A percentile compares a stretch with the other conserved stretches of the same genome.
These are phyloP conservation scores for Sterna hirundo DNA, from an alignment of 2,113 vertebrate species.

Conservation along the genomic window DNA sequence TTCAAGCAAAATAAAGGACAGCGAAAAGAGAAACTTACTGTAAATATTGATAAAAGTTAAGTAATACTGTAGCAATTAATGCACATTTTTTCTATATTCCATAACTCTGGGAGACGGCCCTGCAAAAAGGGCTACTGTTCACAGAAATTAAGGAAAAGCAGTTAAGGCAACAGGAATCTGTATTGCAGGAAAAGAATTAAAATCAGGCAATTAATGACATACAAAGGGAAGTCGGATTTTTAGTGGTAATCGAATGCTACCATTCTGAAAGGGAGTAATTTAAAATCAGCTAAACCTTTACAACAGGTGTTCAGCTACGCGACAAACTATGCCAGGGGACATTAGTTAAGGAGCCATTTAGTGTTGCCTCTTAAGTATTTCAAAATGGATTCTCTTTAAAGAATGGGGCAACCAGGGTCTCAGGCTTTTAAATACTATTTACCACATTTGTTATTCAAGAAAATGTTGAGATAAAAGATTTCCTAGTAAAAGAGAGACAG, in stretches of 20 bases:
- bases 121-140: not conserved
- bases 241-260: not conserved
- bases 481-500: not conserved
- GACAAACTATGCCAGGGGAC: not conserved
- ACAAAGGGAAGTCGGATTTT: not conserved
- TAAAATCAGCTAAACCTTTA: not conserved
- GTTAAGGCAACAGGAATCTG: not conserved
- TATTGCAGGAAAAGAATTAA: not conserved
- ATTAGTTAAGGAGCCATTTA: not conserved
- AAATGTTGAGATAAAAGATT: not conserved
- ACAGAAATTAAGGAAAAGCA: not conserved
- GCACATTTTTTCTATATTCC: not conserved
- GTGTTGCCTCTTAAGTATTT: not conserved
- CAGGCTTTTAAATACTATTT: not conserved
- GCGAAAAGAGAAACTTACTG: not conserved
- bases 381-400: not conserved
- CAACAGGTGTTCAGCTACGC: not conserved
- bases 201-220: not conserved
- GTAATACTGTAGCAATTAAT: slow-evolving; percentile 11
- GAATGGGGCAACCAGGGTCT: not conserved
- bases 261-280: not conserved
- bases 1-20: slow-evolving; percentile 20
- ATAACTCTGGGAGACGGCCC: not conserved
- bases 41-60: slow-evolving; percentile 35
- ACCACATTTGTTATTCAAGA: not conserved